Evolutionary conservation across 2,888 invertebrate species (phyloP), one percentile per base, ranked within the genome.

Genomic region (Coenonympha glycerion): DNA sequence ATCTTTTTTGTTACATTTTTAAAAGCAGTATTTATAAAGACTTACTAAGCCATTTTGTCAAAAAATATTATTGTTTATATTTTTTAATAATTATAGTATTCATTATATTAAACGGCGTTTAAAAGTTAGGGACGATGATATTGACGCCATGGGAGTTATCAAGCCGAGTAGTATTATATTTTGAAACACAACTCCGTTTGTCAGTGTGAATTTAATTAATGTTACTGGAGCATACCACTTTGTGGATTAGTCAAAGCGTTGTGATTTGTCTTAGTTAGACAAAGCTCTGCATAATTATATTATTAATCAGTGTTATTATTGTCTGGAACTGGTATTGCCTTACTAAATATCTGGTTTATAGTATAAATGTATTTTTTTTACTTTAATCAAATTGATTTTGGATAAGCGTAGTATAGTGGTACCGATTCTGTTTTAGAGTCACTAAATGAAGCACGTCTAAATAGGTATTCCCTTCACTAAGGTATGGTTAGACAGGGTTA

Each of bases 261-360:
- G 19, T 37, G 28, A 41, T 28, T 41, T 41, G 28, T 41, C 41
- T 41, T 39, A 39, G 39, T 9, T 22, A 39, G 22, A 39, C 37
- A 39, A 39, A 15, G 15, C 3, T 39, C 19, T n/a, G 21, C 31
- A 44, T 44, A 33, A 44, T 33, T 44, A 19, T 44, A 34, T 45
- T 39, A 39, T 24, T 39, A 39, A 39, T 39, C 15, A 39, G 39
- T 13, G 15, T 39, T 24, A 39, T 39, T 13, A 9, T 6, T 39
- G 24, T 21, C 37, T 13, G 39, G 21, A 24, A 39, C 16, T 24
- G 4, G 15, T 22, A 39, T 39, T 22, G 24, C 24, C 16, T 2
- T 42, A 30, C 52, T 44, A 47, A 33, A 53, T 49, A 55, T 55
- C 55, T 45, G 39, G 39, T 39, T 13, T 30, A 33, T 33, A 16